Base-by-base conservation (phyloP, 2,888 invertebrate species). In the Isotomurus palustris region DNA sequence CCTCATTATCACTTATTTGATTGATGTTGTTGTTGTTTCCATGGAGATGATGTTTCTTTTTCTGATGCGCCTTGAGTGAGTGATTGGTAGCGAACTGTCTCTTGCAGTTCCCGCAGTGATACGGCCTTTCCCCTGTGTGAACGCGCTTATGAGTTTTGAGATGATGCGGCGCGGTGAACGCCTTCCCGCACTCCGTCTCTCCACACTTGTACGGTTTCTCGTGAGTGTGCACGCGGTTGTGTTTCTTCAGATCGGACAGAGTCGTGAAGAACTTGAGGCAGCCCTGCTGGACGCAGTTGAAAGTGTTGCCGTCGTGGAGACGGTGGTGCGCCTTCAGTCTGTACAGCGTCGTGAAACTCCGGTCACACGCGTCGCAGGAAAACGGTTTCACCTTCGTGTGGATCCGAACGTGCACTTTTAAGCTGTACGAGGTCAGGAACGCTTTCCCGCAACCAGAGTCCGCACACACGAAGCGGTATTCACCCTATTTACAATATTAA, bases 341-440 rank as follows among this genome's bases (percentile, higher is more conserved):
- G 79, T 95, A 95, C 53, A 93, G 80, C 54, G 94, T 95, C 75
- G 92, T 94, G 78, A 94, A 95, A 44, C 92, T 90, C 78, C 93
- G 93, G 72, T 86, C 86, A 78, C 94, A 95, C 58, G 85, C 87
- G 57, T 80, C 80, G 77, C 95, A 95, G 72, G 86, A 85, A 74
- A 92, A 95, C 0, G 94, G 94, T 79, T 92, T 93, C 59, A 83
- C 81, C 78, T 93, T 91, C 0, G 93, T 93, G 76, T 95, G 95
- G 36, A 93, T 92, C 66, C 94, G 81, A 64, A 91, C 85, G 76
- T 95, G 95, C 71, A 94, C 92, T 79, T 93, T 93, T 66, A 94
- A 78, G 78, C 93, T 92, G 78, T 94, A 94, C 27, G 93, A 93
- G 24, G 93, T 94, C 57, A 95, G 81, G 78, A 95, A 95, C 60